These are phyloP conservation scores for Oncorhynchus mykiss DNA, from an alignment of 2,113 vertebrate species.

Conservation along the genomic window DNA sequence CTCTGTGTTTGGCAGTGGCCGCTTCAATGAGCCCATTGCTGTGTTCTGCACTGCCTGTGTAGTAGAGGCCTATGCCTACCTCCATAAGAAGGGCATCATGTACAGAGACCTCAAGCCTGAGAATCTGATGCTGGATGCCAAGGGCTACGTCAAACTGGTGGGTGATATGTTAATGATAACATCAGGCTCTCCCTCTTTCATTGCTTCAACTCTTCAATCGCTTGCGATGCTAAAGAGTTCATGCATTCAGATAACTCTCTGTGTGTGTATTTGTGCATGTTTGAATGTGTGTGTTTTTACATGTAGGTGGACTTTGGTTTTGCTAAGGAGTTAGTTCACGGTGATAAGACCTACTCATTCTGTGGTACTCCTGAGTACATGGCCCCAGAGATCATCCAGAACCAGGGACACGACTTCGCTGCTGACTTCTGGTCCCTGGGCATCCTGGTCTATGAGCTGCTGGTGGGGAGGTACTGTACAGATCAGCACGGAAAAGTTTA, in stretches of 20 bases:
- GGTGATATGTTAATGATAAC: not conserved
- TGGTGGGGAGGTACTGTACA: slow-evolving; percentile 75
- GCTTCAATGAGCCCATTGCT: slow-evolving; percentile 72
- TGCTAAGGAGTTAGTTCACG: slow-evolving; percentile 73
- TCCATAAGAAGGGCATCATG: slow-evolving; percentile 78
- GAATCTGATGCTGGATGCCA: slow-evolving; percentile 80
- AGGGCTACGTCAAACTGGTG: slow-evolving; percentile 82
- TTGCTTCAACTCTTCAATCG: not conserved
- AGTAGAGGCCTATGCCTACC: slow-evolving; percentile 80
- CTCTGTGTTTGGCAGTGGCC: slow-evolving; percentile 61
- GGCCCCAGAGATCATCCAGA: slow-evolving; percentile 82
- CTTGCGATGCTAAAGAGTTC: too few relatives aligned
- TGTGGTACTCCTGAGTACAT: slow-evolving; percentile 84
- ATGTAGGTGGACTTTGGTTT: slow-evolving; percentile 84
- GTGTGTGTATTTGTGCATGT: not conserved
- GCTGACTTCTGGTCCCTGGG: slow-evolving; percentile 85
- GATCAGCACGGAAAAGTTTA: slow-evolving; percentile 9
- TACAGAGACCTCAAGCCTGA: slow-evolving; percentile 85
- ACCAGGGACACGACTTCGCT: slow-evolving; percentile 82
- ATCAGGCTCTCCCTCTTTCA: not conserved
- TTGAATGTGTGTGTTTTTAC: not conserved
- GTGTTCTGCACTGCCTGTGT: slow-evolving; percentile 80
- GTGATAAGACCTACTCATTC: slow-evolving; percentile 83
- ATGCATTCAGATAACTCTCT: too few relatives aligned
- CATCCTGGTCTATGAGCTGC: slow-evolving; percentile 76